Conservation (phyloP, 2,797 vertebrate genomes). For the Sphaeramia orbicularis region DNA sequence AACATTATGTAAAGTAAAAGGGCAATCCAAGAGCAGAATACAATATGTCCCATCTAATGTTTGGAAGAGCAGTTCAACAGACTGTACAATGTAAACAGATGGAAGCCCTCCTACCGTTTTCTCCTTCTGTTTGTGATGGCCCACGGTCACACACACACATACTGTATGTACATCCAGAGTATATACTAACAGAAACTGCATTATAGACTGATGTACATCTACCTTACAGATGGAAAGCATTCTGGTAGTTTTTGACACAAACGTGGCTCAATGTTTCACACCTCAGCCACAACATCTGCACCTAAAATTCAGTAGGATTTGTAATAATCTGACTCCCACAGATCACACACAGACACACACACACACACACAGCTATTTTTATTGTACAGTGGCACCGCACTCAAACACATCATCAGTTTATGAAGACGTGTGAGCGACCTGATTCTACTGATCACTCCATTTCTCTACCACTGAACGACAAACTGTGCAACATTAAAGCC, state of each 20-base stretch:
- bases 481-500: background rate
- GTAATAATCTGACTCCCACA: conserved; percentile 6
- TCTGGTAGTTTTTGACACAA: too few species aligned
- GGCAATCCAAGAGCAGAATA: too few species aligned
- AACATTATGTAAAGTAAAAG: too few species aligned
- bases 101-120: conserved; percentile 31
- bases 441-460: conserved; percentile 4
- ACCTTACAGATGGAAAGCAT: background rate
- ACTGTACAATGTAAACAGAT: conserved; percentile 34
- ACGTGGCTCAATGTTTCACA: too few species aligned
- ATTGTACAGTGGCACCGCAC: background rate
- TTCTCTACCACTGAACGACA: background rate
- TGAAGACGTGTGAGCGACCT: background rate
- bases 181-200: background rate
- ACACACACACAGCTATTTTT: conserved; percentile 22
- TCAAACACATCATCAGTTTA: background rate
- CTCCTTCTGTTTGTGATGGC: conserved; percentile 25
- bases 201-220: too few species aligned
- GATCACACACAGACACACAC: background rate
- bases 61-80: background rate
- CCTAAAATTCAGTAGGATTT: conserved; percentile 40
- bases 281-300: background rate
- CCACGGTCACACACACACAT: background rate
- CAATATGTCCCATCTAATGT: too few species aligned
- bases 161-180: background rate